Evolutionary conservation across 2,113 vertebrate species (phyloP), one percentile per base, ranked within the genome.

Genomic region (Cryptotis parvus): DNA sequence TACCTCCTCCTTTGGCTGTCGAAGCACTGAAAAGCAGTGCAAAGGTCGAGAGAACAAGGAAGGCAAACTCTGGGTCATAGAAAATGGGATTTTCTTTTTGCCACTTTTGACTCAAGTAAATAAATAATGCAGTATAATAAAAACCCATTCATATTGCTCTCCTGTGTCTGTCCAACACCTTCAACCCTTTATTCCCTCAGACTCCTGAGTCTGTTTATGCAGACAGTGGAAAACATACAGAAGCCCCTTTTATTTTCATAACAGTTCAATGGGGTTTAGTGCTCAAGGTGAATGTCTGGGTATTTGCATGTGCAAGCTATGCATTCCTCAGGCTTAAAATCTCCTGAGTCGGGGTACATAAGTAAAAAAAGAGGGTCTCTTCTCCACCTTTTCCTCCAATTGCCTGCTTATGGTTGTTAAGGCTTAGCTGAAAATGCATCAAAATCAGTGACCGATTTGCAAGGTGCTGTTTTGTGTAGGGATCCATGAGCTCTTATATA

Each of bases 361-460:
- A 82, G 73, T 92, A n/a, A 86, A 66, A 91, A 90, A 91, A 65
- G 31, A n/a, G 35, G 33, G 66, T 84, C 43, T 90, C 55, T 87
- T 87, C 78, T 52, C 74, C 66, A 31, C 72, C 9, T 26, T 75
- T 80, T 39, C 45, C 49, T 73, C 29, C 12, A 52, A 69, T 49
- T 41, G 69, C 66, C 82, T 95, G 55, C 91, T 95, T 93, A 75
- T 16, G 35, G 16, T 66, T 90, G 79, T 88, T 94, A 83, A 94
- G 75, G 73, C 80, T 90, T 87, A 95, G 43, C 76, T 26, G 16
- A 94, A 85, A 91, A 91, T 14, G 77, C 55, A 81, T 83, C 26
- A 91, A 61, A 95, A 89, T 87, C 3, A 88, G 76, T 11, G 70
- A 91, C 90, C 9, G 4, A 84, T 65, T 80, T 33, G 26, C 86